phyloP scores from a whole-genome alignment of 1,140 invertebrate species.

The Hypothenemus hampei region DNA sequence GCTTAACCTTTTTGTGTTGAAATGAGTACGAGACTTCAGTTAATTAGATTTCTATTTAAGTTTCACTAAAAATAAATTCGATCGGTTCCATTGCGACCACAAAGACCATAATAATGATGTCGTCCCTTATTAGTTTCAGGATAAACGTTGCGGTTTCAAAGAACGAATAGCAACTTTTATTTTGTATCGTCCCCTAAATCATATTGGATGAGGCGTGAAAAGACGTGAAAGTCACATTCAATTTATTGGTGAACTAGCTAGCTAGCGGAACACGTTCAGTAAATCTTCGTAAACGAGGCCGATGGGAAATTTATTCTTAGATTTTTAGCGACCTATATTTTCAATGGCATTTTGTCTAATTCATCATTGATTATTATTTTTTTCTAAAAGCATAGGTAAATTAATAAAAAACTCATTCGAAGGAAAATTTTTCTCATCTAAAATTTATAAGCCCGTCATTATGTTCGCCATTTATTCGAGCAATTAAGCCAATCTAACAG shows the following conservation, averaged over 20 bases:
- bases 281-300: conserved; percentile 13
- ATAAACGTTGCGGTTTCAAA: conserved; percentile 11
- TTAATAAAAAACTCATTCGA: conserved; percentile 2
- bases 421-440: background rate
- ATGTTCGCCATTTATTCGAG: conserved; percentile 19
- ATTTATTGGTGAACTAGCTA: conserved; percentile 15
- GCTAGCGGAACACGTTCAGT: conserved; percentile 16
- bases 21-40: no score
- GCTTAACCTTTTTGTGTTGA: no score
- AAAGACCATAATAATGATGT: background rate
- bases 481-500: conserved; percentile 23
- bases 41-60: background rate
- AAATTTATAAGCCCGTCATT: conserved; percentile 8
- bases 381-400: no score
- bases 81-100: background rate
- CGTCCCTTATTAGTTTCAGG: conserved; percentile 13
- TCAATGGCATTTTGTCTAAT: no score
- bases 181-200: conserved; percentile 19
- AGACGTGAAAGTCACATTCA: conserved; percentile 21
- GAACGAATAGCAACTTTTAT: conserved; percentile 12
- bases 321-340: conserved; percentile 6
- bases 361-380: no score
- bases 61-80: background rate
- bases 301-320: conserved; percentile 3
- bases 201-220: conserved; percentile 25